Percentiles rank a stretch among this genome's conserved stretches.
phyloP scores from a whole-genome alignment of 1,140 invertebrate genomes.

The Gryon sp. region DNA sequence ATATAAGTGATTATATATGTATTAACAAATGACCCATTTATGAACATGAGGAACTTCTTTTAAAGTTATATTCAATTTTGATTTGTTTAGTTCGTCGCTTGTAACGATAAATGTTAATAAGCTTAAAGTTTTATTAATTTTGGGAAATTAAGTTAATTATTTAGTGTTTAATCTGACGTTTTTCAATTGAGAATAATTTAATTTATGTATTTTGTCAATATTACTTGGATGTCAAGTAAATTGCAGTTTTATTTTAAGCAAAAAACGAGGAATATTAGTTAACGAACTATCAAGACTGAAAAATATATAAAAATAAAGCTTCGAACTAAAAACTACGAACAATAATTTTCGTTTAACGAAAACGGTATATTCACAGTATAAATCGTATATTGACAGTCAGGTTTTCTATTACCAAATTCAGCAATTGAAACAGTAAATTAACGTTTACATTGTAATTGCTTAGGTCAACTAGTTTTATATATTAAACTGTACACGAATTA shows the following conservation, averaged over 20 bases:
- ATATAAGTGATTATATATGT: conserved; percentile 35
- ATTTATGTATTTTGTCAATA: neutral
- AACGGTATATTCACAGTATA: neutral
- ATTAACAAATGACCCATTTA: neutral
- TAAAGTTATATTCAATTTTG: neutral
- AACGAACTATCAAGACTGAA: neutral
- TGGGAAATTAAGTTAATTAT: too few species aligned
- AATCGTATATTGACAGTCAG: neutral
- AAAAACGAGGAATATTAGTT: neutral
- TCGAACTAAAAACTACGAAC: neutral
- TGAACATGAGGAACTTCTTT: neutral
- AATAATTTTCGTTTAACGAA: conserved; percentile 4
- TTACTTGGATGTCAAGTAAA: conserved; percentile 29
- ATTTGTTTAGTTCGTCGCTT: neutral
- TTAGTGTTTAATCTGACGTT: conserved; percentile 19
- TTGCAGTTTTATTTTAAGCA: conserved; percentile 5
- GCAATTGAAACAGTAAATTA: neutral
- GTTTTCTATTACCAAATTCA: neutral
- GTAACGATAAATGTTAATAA: too few species aligned
- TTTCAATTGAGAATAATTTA: conserved; percentile 44
- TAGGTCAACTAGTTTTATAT: too few species aligned
- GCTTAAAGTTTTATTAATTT: too few species aligned
- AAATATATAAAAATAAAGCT: neutral
- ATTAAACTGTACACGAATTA: too few species aligned
- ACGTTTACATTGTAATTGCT: too few species aligned